Base-by-base conservation (phyloP, 2,113 vertebrate genomes). In the Planiliza haematocheilus region DNA sequence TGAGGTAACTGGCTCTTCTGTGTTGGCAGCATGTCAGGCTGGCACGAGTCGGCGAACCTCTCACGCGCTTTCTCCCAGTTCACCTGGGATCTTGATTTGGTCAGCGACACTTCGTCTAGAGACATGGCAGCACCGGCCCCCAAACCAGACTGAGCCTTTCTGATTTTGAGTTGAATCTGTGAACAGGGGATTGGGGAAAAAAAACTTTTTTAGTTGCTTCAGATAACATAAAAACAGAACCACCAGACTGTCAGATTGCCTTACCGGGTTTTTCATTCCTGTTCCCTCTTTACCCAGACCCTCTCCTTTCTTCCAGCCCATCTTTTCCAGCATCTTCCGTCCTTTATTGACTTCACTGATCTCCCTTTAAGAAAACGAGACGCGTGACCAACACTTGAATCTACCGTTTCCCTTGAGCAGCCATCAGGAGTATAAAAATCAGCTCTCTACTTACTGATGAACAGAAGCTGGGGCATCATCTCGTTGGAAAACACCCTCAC, bases 231-330 rank as follows among this genome's bases (percentile, higher is more conserved):
- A 34, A 42, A 61, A 24, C 4, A 59, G 14, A 53, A 45, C 39
- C 42, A 60, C 7, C 12, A 41, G 10, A 55, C 34, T 8, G 42
- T 7, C 7, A 13, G 39, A 41, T 34, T 0, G 10, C 61, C 95
- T 86, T 94, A 99, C 98, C 67, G 97, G 97, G 74, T 93, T 92
- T 66, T 94, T 98, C 89, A 96, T 97, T 51, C 97, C 97, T 13
- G 93, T 85, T 43, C 97, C 95, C 38, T 94, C 95, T 91, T 96
- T 99, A 16, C 98, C 98, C 20, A 99, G 93, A 4, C 97, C 97
- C 66, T 99, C 96, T 60, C 98, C 98, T 74, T 95, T 97, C 68
- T 95, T 99, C 98, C 98, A 99, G 60, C 98, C 98, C 97, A 99
- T 99, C 85, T 97, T 97, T 85, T 99, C 96, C 91, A 99, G 48